These are phyloP conservation scores for Leptinotarsa tumamoca DNA, from an alignment of 2,888 invertebrate species.

Conservation along the genomic window DNA sequence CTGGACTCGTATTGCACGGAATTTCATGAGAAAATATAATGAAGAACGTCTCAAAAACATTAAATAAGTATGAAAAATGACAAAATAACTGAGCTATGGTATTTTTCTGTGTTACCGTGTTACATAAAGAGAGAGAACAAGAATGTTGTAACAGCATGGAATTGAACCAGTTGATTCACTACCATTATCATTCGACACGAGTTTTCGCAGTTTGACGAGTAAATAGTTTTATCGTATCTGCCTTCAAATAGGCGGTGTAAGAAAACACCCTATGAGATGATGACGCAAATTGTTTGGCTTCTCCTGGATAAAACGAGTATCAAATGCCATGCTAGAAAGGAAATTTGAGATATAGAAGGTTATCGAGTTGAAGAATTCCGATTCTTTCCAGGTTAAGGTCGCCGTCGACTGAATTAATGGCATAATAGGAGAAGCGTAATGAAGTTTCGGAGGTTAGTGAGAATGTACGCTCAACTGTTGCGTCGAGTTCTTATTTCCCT, in stretches of 20 bases:
- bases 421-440: too few relatives aligned
- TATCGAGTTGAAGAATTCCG: background rate
- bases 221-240: constrained; percentile 7
- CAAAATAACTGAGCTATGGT: background rate
- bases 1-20: too few relatives aligned
- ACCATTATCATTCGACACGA: background rate
- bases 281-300: background rate
- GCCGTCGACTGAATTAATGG: too few relatives aligned
- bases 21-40: too few relatives aligned
- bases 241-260: background rate
- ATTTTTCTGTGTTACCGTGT: background rate
- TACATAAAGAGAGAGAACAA: background rate
- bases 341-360: background rate
- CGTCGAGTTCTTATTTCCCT: too few relatives aligned
- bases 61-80: background rate
- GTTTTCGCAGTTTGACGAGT: background rate
- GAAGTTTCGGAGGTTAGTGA: too few relatives aligned
- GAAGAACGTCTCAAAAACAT: background rate
- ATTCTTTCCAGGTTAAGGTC: too few relatives aligned
- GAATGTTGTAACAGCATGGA: background rate
- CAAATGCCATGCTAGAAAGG: background rate
- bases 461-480: too few relatives aligned
- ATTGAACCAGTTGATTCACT: background rate
- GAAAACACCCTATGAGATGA: background rate
- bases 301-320: background rate